Evolutionary conservation across 2,113 vertebrate genomes (phyloP), one percentile per base, ranked within the genome.

Genomic region (Microcebus griseorufus): DNA sequence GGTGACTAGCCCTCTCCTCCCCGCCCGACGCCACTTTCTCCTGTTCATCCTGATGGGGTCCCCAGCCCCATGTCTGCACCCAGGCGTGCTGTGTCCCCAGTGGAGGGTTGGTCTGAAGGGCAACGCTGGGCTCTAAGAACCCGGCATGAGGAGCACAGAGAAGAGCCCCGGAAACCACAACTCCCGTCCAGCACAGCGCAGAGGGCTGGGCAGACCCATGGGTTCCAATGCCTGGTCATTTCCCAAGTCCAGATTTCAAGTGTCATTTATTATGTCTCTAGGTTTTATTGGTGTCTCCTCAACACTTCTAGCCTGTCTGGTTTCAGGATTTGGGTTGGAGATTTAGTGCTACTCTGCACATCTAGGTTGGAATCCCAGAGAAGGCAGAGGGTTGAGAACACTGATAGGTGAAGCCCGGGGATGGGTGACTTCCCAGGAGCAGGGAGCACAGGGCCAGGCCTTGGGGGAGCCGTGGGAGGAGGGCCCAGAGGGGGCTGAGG

Each of bases 381-480:
- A 60, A 81, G 29, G 11, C n/a, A 58, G 9, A 7, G 58, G 80
- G 23, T 34, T 55, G 58, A 64, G 32, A 88, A 80, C 29, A 58
- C 32, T 27, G 20, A 18, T 6, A 4, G 2, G 0, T 37, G 37
- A 93, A 70, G 8, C 37, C 64, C 67, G 64, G 32, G 34, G n/a
- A 32, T 2, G 2, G 51, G 45, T 39, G 27, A 34, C 8, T 64
- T 67, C 67, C 45, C 10, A n/a, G n/a, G 45, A 64, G 7, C 0
- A 0, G 25, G n/a, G 0, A 6, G 6, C 0, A 1, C 23, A 32
- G 39, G 0, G 3, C 27, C 60, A 78, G 34, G 64, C 18, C 18
- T 13, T 27, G 9, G 39, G n/a, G 51, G 18, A 53, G 39, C 34
- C 29, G 16, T 58, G 42, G 27, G 18, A 23, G 32, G 9, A 13